phyloP scores from a whole-genome alignment of 2,888 invertebrate species.

The Ethmia dodecea region DNA sequence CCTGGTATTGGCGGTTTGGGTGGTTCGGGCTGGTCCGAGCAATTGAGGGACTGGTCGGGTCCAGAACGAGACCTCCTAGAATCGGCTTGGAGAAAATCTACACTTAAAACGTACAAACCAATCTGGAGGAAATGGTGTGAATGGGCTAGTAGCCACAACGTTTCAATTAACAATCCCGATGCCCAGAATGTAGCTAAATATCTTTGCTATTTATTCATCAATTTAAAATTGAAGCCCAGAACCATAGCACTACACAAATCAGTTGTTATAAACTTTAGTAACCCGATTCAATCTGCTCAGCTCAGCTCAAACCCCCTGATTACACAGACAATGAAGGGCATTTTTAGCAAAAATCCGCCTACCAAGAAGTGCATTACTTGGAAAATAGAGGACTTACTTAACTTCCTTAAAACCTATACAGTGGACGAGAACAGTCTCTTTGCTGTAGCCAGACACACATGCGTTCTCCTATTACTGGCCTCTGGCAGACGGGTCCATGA shows the following conservation, averaged over 20 bases:
- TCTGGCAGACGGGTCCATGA: constrained; percentile 3
- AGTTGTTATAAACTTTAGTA: constrained; percentile 2
- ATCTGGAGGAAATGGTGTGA: constrained; percentile 12
- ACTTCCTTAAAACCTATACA: no score
- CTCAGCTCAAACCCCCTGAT: constrained; percentile 1
- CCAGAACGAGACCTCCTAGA: constrained; percentile 14
- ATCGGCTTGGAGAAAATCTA: constrained; percentile 19
- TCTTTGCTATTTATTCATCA: constrained; percentile 8
- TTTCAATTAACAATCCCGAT: constrained; percentile 9
- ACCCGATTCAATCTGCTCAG: not conserved
- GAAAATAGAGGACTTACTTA: constrained; percentile 7
- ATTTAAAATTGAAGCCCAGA: constrained; percentile 7
- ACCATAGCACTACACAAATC: constrained; percentile 13
- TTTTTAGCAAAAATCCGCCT: constrained; percentile 4
- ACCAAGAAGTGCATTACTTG: constrained; percentile 3
- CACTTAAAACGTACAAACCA: constrained; percentile 17
- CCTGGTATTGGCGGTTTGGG: constrained; percentile 18
- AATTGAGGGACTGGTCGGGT: constrained; percentile 13
- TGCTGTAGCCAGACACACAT: not conserved
- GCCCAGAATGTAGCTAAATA: constrained; percentile 7
- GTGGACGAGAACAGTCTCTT: no score
- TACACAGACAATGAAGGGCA: constrained; percentile 7
- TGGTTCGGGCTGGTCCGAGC: constrained; percentile 20
- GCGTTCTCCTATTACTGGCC: not conserved
- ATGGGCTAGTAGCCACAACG: constrained; percentile 8